Base-by-base conservation (phyloP, 2,797 vertebrate species). In the Microcaecilia unicolor region DNA sequence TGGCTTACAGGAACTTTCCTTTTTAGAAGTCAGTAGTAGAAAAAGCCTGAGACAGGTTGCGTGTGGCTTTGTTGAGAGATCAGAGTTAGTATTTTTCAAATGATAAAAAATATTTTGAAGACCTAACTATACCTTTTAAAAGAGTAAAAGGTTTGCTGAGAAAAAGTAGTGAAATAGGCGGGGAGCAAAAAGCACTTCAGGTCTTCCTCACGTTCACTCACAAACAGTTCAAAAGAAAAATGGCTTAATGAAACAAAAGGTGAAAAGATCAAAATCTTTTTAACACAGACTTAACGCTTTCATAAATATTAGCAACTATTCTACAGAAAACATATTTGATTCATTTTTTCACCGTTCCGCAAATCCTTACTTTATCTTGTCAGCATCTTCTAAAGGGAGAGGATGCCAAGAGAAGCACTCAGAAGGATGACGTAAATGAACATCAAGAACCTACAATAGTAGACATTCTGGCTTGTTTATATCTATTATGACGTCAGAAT, bases 121-220 rank as follows among this genome's bases (percentile, higher is more conserved):
- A 32, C 26, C 55, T 3, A 35, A 5, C 15, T 9, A 28, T 35
- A 41, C 51, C 59, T 60, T 31, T 24, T 32, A 30, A 34, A 43
- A 81, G 77, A 78, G 74, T 72, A 83, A 85, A 84, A 81, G 55
- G 29, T 28, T 24, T n/a, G 10, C 46, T 46, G 61, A 43, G 17
- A 42, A 32, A n/a, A 14, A 36, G 37, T 0, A 1, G 10, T 29
- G 34, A 41, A 49, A 38, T 6, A 31, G 35, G 35, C 45, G 4
- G 1, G 51, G 67, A 67, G 72, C 48, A 78, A 78, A n/a, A 78
- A 60, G 18, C 35, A 9, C 18, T 8, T 35, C 17, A 7, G 18
- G 26, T 28, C 22, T 56, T 44, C 46, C 42, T 7, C 47, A 31
- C 37, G 52, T 41, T 44, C 41, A 31, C 47, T 62, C 51, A 44